Evolutionary conservation across 1,140 invertebrate genomes (phyloP), one percentile per base, ranked within the genome.

Genomic region (Drosophila ananassae): DNA sequence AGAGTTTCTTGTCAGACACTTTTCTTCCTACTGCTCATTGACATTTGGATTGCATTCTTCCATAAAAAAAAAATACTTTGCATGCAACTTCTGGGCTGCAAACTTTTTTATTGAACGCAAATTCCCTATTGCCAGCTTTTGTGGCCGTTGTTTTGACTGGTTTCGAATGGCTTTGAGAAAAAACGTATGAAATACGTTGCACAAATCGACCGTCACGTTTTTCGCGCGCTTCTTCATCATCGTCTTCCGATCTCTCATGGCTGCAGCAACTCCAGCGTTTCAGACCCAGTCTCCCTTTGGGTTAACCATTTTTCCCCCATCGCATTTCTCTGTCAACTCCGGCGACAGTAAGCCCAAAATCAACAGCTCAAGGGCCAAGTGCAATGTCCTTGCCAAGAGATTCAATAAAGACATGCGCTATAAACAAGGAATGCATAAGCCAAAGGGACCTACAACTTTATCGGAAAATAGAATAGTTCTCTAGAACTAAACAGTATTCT

Each of bases 191-290:
- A 60, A 54, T 71, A 48, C 62, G 48, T 28, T 52, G 12, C 58
- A 81, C 61, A 81, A 77, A 63, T 81, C 61, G 53, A 22, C 24
- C 59, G 83, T 87, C 82, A 89, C 82, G 82, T 73, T 82, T 87
- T 87, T 82, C 74, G 77, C 82, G 82, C 82, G 62, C 81, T 82
- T 85, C 81, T 81, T 85, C 78, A 87, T 85, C 82, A 72, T 81
- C 69, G 48, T 60, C 56, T 66, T 78, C 10, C 37, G 50, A 47
- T 62, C 51, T 44, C 32, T 39, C 30, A 48, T 41, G 17, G 25
- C 13, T 28, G 5, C 25, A 25, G 28, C 21, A 28, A 12, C 55
- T 28, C 17, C 57, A 64, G 12, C 44, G 12, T 50, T 67, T 44
- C 51, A 25, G 4, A 22, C 39, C n/a, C 67, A 25, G 41, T 28